Evolutionary conservation across 2,113 vertebrate genomes (phyloP), one percentile per base, ranked within the genome.

Genomic region (Boleophthalmus pectinirostris): DNA sequence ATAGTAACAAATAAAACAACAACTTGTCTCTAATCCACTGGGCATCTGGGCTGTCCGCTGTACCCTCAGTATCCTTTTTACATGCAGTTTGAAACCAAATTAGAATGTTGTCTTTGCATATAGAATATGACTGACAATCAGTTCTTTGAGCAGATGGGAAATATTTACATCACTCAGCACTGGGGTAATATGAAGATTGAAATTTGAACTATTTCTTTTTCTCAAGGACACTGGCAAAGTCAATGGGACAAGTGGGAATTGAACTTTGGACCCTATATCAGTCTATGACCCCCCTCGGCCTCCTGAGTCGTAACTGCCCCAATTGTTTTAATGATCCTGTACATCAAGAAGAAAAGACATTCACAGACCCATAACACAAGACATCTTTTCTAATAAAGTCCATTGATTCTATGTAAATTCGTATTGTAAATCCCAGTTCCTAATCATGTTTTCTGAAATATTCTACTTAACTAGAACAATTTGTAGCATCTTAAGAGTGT

Each of bases 401-500:
- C 16, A 35, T 21, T n/a, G 3, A 64, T 43, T 43, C 33, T 6
- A n/a, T 5, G 33, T 25, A 25, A 23, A 24, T 25, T 18, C 9
- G n/a, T 21, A n/a, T 54, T 54, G 51, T 43, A 64, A 61, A 61
- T 61, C 58, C 16, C 25, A 20, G 12, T 64, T n/a, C 10, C 18
- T n/a, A 64, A 64, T 24, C 3, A 1, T 35, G 14, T 63, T 63
- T 64, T 43, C 12, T n/a, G 11, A 18, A 21, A n/a, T n/a, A 0
- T 64, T 11, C 18, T n/a, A 43, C 35, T 43, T 43, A 73, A 75
- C 78, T 54, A 75, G 63, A 57, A 38, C 23, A 46, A 24, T 23
- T 75, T 77, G 80, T 57, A 61, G 54, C 67, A 75, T 74, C 56
- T 60, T 79, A 81, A 75, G 21, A 79, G 46, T 58, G 70, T 75